Base-by-base conservation (phyloP, 2,888 invertebrate genomes). In the Thereva unica region DNA sequence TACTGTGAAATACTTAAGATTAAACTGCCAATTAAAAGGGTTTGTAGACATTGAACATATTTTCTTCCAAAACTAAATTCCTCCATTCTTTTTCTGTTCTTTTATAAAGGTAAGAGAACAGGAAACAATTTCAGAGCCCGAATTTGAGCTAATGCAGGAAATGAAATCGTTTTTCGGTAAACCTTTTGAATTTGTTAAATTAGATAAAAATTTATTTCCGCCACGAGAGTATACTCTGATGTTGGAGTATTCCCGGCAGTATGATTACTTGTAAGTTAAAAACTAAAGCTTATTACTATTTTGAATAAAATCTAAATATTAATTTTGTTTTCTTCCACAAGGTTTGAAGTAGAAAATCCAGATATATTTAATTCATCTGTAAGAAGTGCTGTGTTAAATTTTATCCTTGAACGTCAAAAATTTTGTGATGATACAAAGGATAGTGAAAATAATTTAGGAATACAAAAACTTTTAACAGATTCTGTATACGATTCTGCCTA, bases 1-100 rank as follows among this genome's bases (percentile, higher is more conserved):
- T 91, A 91, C 77, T 87, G 89, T 42, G 92, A 92, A 79, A 86
- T 91, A 69, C 83, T 92, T 73, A 90, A 91, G 78, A 83, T 92
- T 42, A 85, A 89, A 76, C 84, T 92, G 85, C 91, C 91, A 50
- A 88, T 92, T 78, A 90, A 87, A 80, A 83, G 85, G 82, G 88
- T 88, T 77, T 76, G 78, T 37, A 34, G n/a, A 47, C 47, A 8
- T 8, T 59, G 4, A 10, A 34, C 34, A 23, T 56, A 38, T 55
- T 38, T 55, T 12, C 34, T 52, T 35, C 9, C 41, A 23, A 56
- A 12, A 5, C n/a, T n/a, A n/a, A n/a, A n/a, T n/a, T n/a, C n/a
- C n/a, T n/a, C n/a, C n/a, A n/a, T 23, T 42, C n/a, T 56, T 10
- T 38, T 44, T 7, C 35, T 47, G 37, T 54, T 64, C 40, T 54